Evolutionary conservation across 53 echinoderm and acorn worm genomes (phyloP).

Genomic region (Paelopatides confundens): DNA sequence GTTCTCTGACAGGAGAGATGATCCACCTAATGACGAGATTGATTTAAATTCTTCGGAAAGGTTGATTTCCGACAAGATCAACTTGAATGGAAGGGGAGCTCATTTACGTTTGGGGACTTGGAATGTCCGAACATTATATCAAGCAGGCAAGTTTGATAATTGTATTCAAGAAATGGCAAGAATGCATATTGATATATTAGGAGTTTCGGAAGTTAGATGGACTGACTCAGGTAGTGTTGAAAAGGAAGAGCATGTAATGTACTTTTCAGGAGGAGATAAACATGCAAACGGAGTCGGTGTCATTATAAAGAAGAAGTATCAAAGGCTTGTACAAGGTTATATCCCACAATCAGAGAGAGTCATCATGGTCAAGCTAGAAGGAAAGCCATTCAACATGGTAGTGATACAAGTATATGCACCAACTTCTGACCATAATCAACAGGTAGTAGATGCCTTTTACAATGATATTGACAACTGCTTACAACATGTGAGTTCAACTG

Average conservation of each 20-base stretch:
- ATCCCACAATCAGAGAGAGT: conserved; percentile 14
- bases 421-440: neutral
- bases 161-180: conserved; percentile 23
- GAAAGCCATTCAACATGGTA: neutral
- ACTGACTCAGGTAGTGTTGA: neutral
- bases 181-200: conserved; percentile 29
- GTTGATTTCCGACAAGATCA: too few relatives aligned
- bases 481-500: neutral
- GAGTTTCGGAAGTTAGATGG: conserved; percentile 48
- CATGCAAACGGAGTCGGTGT: conserved; percentile 45
- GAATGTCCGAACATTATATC: conserved; percentile 56
- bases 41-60: too few relatives aligned
- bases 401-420: conserved; percentile 46
- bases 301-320: neutral
- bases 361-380: neutral
- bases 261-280: neutral
- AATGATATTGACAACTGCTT: neutral
- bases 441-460: neutral
- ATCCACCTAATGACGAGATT: too few relatives aligned
- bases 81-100: neutral
- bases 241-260: neutral
- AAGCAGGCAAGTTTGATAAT: conserved; percentile 9
- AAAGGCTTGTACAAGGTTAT: neutral
- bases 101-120: conserved; percentile 26
- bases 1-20: too few relatives aligned